Evolutionary conservation across 2,888 invertebrate genomes (phyloP), one percentile per base, ranked within the genome.

Genomic region (Cerceris ruficornis): DNA sequence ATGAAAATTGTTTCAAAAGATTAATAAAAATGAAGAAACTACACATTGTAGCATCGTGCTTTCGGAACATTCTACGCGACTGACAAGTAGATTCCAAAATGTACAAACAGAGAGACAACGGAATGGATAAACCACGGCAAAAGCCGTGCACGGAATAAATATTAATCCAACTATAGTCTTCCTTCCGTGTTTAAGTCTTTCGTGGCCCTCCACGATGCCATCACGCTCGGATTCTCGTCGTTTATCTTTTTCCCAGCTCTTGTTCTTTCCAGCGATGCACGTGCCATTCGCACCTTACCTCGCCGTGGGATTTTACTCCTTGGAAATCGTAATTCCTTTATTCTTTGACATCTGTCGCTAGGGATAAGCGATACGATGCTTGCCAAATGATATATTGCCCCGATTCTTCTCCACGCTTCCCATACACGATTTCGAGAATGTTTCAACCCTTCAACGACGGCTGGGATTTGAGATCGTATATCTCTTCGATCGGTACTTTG

Each of bases 111-210:
- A 42, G 28, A 42, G 42, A 28, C 57, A 67, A 60, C 60, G 59
- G 59, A 61, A 67, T 52, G 52, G 49, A 15, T n/a, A 14, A 46
- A 43, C n/a, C 39, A 14, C 14, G 68, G 57, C 59, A 49, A 14
- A 39, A 64, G 75, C 41, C 28, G 75, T 75, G 58, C 52, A 57
- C 69, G 71, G 76, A 82, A 82, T 82, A 83, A 83, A 83, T 83
- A 83, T 83, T 83, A 83, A 82, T 82, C 77, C 77, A 50, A 80
- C 55, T 67, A 75, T 75, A 64, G 60, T 69, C 64, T 41, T 62
- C 59, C 39, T 46, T 46, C 54, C 41, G 61, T 42, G 69, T n/a
- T 61, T 74, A 17, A 52, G 67, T 72, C 69, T 15, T 81, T 64
- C 54, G 54, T 68, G 66, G 69, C 46, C 68, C 65, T 57, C 64